Conservation (phyloP, 2,797 vertebrate species). For the Florisuga fusca region DNA sequence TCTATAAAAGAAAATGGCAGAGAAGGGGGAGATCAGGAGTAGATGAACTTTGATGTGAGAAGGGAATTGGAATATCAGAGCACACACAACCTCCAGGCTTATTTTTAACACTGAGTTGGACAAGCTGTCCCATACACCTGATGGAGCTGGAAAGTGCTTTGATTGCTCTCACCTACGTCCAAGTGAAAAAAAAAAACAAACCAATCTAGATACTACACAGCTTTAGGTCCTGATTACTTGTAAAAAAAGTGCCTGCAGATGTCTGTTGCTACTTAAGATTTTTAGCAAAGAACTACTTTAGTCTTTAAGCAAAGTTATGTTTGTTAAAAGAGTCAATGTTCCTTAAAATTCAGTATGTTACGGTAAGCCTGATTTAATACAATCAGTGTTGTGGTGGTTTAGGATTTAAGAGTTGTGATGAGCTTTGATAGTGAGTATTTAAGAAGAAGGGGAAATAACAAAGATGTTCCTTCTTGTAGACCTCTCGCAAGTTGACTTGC, state of each 20-base stretch:
- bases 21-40: neutral
- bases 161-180: neutral
- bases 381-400: neutral
- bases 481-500: rapidly evolving
- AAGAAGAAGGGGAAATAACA: neutral
- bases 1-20: neutral
- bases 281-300: neutral
- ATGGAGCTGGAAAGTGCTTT: neutral
- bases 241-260: neutral
- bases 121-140: neutral
- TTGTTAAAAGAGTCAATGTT: neutral
- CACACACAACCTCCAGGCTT: neutral
- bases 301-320: neutral
- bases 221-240: neutral
- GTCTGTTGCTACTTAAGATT: neutral
- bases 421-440: neutral
- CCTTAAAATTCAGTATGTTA: neutral
- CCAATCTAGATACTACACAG: neutral
- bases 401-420: neutral
- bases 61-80: neutral
- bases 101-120: neutral
- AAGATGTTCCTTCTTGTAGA: neutral
- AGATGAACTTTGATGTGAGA: neutral
- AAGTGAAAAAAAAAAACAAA: neutral
- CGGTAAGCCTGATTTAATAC: neutral